These are phyloP conservation scores for Melospiza melodia DNA, from an alignment of 2,113 vertebrate species.

Conservation along the genomic window DNA sequence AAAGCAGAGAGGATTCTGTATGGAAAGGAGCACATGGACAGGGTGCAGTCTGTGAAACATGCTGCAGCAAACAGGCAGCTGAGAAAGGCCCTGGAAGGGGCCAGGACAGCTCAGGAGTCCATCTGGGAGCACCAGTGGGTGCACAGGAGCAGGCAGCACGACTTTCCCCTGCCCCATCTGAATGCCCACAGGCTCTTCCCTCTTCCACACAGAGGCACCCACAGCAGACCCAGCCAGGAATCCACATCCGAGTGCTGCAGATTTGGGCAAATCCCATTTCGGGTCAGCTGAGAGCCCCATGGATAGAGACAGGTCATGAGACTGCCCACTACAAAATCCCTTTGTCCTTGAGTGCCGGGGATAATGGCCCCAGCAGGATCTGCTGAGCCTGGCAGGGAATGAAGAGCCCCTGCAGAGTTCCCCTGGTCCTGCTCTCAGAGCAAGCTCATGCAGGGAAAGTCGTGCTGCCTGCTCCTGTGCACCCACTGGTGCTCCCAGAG, in stretches of 20 bases:
- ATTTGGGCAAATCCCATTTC: background rate
- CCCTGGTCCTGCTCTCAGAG: fast-evolving
- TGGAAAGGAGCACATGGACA: background rate
- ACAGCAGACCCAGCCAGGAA: background rate
- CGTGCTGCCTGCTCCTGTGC: fast-evolving
- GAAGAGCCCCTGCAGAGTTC: background rate
- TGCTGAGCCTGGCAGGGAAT: background rate
- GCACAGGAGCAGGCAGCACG: fast-evolving
- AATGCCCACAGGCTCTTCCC: background rate
- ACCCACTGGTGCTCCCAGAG: fast-evolving
- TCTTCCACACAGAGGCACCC: background rate
- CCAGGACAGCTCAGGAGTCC: fast-evolving
- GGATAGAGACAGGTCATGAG: background rate
- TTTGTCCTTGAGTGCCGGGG: background rate
- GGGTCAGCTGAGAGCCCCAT: background rate
- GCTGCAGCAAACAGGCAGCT: background rate
- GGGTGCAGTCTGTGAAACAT: background rate
- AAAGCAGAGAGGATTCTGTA: background rate
- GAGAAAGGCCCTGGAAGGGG: background rate
- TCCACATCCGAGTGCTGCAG: background rate
- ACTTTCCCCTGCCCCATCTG: fast-evolving
- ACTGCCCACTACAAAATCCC: background rate
- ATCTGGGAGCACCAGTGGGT: fast-evolving
- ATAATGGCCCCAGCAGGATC: background rate
- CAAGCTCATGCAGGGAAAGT: fast-evolving